Conservation (phyloP, 2,113 vertebrate genomes). For the Sula dactylatra region DNA sequence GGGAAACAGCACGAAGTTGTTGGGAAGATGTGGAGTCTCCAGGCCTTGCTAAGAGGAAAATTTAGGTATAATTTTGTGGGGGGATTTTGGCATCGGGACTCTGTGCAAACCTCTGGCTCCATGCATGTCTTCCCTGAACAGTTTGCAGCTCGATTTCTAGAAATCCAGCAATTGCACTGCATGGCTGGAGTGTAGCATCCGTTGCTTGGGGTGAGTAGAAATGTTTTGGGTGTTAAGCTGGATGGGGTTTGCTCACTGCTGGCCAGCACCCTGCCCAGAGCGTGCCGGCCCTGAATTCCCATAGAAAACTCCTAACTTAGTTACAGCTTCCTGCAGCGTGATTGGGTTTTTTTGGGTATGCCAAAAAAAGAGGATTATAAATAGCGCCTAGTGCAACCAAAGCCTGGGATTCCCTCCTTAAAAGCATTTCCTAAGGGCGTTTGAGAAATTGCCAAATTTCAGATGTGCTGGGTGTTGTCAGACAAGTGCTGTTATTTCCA, state of each 20-base stretch:
- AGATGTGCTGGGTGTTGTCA: not conserved
- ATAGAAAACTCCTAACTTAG: not conserved
- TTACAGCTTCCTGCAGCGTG: not conserved
- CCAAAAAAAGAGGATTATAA: not conserved
- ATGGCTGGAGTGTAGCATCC: too few species aligned
- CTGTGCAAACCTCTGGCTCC: fast-evolving
- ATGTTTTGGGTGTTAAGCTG: fast-evolving
- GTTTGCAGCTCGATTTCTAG: not conserved
- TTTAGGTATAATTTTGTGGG: not conserved
- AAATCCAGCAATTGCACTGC: not conserved
- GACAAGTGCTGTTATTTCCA: not conserved
- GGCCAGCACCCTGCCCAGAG: not conserved
- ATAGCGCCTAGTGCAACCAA: not conserved
- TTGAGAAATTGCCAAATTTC: not conserved
- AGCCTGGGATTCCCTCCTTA: not conserved
- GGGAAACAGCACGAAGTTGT: not conserved
- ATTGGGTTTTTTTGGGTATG: not conserved
- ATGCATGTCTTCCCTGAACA: fast-evolving
- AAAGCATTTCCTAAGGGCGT: not conserved
- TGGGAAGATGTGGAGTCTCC: not conserved
- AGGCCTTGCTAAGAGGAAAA: not conserved
- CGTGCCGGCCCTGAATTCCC: not conserved
- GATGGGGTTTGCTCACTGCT: not conserved
- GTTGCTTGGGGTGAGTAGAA: not conserved
- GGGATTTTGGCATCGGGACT: not conserved